Base-by-base conservation (phyloP, 2,113 vertebrate species). In the Catharus bicknelli region DNA sequence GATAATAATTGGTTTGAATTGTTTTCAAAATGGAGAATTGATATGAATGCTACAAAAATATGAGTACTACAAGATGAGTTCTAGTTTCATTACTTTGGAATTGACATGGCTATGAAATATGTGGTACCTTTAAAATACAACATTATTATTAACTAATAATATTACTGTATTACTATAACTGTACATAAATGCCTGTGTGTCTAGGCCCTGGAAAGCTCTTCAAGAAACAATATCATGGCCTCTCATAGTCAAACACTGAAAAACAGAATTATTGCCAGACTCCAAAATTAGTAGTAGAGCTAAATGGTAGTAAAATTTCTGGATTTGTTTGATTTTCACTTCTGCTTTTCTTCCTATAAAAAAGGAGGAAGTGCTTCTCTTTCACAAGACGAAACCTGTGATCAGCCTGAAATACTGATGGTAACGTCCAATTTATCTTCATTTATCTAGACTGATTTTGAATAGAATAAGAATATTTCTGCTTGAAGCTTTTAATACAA, bases 341-440 rank as follows among this genome's bases (percentile, higher is more conserved):
- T 81, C 51, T 89, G 5, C 53, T 67, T 92, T 94, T 95, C 59
- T 92, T 64, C 9, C 36, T 78, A 16, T 72, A 5, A 74, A 90
- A 69, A 76, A 94, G 91, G 43, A 87, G 55, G 78, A 74, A 86
- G 27, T n/a, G 13, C 50, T 30, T 54, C 34, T 74, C 15, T 77
- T 64, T 84, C 0, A 0, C 55, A 87, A 90, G 95, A 87, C 2
- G 58, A 76, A 87, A 54, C 67, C 32, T 73, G n/a, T 75, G 89
- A 80, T 20, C 47, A 93, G 45, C 95, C 95, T 90, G 94, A 96
- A 93, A 91, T 97, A 90, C 38, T 97, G n/a, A 90, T 81, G 96
- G 96, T 97, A 96, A 94, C 0, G 7, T 74, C 32, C 62, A 54
- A 20, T 78, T 73, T 0, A 10, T 77, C 82, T 88, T 69, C 9